Evolutionary conservation across 2,113 vertebrate genomes (phyloP), one percentile per base, ranked within the genome.

Genomic region (Prinia subflava): DNA sequence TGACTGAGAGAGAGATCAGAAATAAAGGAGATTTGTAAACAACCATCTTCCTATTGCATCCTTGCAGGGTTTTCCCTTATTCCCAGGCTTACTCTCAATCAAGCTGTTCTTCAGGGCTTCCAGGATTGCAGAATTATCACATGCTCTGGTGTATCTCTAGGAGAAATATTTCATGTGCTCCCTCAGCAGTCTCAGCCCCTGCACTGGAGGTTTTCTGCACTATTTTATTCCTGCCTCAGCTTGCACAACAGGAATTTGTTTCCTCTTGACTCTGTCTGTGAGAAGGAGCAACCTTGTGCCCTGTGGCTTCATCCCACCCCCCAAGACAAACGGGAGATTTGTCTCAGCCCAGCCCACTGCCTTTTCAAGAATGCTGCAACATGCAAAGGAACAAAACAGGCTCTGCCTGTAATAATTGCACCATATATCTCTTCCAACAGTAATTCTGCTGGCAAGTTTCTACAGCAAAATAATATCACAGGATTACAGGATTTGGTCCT

Each of bases 361-460:
- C 44, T 57, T 28, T 41, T 10, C 79, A 56, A 39, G 27, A 23
- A 15, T 17, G 3, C 9, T 62, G 2, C 27, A 62, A 53, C 1
- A 0, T 10, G 13, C 13, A 50, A 27, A 49, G 15, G 17, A 81
- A 10, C 22, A 14, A 11, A 74, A 21, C 7, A 59, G 47, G 10
- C 27, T 73, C n/a, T 63, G 20, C 30, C 50, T 33, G 11, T 2
- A 18, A 24, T 13, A 47, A 59, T 2, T 95, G 80, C 52, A 67
- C 59, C 42, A 27, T 15, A 1, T 19, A 57, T 25, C 57, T 37
- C 87, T 83, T 63, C 91, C 49, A 80, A 25, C 19, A 35, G 33
- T 31, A 64, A 77, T 95, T 92, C 79, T 91, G 17, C 79, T 60
- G 44, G 33, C 90, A 90, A 63, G 74, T 88, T 82, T 68, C 30